Percentiles rank a stretch among this genome's conserved stretches.
Evolutionary conservation across 2,797 vertebrate species (phyloP).

Genomic region (Acropternis orthonyx): DNA sequence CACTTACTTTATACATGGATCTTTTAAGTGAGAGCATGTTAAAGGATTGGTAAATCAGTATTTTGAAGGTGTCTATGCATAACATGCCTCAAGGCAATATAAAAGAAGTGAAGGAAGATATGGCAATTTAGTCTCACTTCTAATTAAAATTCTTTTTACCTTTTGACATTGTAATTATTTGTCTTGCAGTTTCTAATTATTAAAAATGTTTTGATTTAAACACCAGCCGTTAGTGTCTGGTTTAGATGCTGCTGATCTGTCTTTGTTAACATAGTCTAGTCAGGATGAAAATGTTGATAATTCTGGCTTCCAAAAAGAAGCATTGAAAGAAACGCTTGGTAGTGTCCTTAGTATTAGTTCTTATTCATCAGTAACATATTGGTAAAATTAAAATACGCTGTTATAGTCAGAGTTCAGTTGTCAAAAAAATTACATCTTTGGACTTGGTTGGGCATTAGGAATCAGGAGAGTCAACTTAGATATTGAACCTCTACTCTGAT

Average conservation of each 20-base stretch:
- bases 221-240: not conserved
- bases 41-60: not conserved
- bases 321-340: not conserved
- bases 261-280: not conserved
- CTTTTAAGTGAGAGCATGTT: not conserved
- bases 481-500: not conserved
- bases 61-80: not conserved
- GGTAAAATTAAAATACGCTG: not conserved
- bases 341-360: not conserved
- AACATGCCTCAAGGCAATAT: not conserved
- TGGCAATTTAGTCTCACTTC: not conserved
- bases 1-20: not conserved
- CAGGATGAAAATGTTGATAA: not conserved
- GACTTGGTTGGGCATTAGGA: not conserved
- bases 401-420: not conserved
- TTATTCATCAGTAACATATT: not conserved
- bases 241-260: not conserved
- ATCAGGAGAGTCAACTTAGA: not conserved
- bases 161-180: not conserved
- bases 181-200: not conserved
- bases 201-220: not conserved
- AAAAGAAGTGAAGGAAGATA: not conserved
- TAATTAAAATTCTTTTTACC: not conserved
- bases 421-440: not conserved
- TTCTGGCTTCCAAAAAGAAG: not conserved